Percentiles rank a stretch among this genome's conserved stretches.
These are phyloP conservation scores for Tadarida brasiliensis DNA, from an alignment of 2,797 vertebrate species.

Conservation along the genomic window DNA sequence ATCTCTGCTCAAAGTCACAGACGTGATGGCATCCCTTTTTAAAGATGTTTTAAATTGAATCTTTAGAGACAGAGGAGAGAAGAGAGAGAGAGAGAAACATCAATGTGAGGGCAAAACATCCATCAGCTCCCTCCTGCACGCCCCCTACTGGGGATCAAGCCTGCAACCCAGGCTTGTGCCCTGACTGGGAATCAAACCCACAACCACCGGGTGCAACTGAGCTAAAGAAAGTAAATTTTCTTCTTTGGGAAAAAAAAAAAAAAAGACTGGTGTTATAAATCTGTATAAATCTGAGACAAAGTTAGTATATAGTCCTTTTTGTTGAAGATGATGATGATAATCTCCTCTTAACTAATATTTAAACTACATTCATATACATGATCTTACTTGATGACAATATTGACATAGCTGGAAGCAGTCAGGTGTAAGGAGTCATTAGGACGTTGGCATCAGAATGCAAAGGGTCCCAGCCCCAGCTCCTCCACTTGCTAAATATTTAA, in stretches of 20 bases:
- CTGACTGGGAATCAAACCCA: no score
- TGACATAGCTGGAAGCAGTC: background rate
- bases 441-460: background rate
- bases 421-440: background rate
- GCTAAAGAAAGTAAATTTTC: conserved; percentile 5
- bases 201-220: background rate
- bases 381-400: background rate
- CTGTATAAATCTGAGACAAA: conserved; percentile 33
- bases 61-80: no score
- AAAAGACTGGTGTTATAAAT: background rate
- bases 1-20: conserved; percentile 13
- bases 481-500: background rate
- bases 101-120: no score
- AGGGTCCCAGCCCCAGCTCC: background rate
- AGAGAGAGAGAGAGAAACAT: no score
- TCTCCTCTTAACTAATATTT: background rate
- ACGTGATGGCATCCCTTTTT: background rate
- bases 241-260: background rate
- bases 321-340: background rate
- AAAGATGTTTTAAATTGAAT: no score
- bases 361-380: background rate
- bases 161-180: no score
- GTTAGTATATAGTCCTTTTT: background rate
- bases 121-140: no score
- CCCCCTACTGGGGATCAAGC: no score